A percentile compares a stretch with the other conserved stretches of the same genome.
phyloP scores from a whole-genome alignment of 2,888 invertebrate genomes.

The Eilema griseolum region DNA sequence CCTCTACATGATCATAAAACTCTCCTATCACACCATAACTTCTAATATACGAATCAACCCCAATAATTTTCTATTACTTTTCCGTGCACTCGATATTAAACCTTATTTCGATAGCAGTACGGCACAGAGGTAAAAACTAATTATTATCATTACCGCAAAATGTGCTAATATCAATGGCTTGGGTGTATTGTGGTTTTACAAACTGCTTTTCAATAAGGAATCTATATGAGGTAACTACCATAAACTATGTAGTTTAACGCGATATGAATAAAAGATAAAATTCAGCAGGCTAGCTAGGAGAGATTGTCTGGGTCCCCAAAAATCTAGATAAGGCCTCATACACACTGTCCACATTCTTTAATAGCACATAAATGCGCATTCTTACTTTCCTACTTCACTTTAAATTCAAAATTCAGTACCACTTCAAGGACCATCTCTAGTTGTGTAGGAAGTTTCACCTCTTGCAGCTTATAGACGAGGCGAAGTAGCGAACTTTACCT shows the following conservation, averaged over 20 bases:
- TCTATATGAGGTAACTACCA: neutral
- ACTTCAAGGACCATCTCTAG: too few species aligned
- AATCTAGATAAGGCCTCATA: too few species aligned
- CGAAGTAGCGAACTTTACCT: too few species aligned
- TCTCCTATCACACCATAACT: neutral
- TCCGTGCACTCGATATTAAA: neutral
- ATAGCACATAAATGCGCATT: too few species aligned
- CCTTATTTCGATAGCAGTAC: neutral
- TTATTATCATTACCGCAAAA: slow-evolving; percentile 2
- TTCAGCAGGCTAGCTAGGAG: too few species aligned
- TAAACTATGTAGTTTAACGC: neutral
- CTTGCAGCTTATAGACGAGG: too few species aligned
- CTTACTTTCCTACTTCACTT: too few species aligned
- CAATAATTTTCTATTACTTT: neutral
- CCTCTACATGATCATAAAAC: neutral
- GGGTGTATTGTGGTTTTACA: neutral
- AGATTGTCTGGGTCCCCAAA: too few species aligned
- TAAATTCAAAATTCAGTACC: too few species aligned
- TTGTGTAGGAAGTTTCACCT: too few species aligned
- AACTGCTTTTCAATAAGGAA: neutral
- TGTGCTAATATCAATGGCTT: neutral
- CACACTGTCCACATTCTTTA: too few species aligned
- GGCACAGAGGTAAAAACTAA: neutral
- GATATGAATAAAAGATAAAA: neutral
- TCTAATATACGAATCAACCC: neutral